Evolutionary conservation across 2,888 invertebrate species (phyloP).

Genomic region (Agrotis exclamationis): DNA sequence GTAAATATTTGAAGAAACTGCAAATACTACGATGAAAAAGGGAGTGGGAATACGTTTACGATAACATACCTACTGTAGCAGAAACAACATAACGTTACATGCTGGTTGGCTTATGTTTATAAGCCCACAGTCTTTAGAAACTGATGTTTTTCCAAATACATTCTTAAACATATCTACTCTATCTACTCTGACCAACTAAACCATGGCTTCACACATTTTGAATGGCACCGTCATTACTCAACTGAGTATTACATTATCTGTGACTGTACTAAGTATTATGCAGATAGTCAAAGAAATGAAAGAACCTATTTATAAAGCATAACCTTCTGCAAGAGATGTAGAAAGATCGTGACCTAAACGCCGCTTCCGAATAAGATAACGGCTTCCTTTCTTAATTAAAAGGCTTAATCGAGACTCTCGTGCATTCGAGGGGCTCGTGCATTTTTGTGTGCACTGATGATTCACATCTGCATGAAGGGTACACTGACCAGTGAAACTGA

Average conservation of each 20-base stretch:
- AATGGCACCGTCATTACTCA: background rate
- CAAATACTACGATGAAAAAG: background rate
- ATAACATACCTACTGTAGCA: background rate
- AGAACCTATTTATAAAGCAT: background rate
- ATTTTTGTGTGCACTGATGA: conserved; percentile 2
- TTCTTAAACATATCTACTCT: background rate
- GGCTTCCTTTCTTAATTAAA: conserved; percentile 2
- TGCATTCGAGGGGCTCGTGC: no score
- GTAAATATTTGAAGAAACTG: conserved; percentile 5
- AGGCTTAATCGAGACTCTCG: conserved; percentile 4
- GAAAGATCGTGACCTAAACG: conserved; percentile 13
- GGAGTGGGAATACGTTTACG: background rate
- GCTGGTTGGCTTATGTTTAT: background rate
- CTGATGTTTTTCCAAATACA: background rate
- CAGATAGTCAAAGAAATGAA: background rate
- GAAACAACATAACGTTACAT: background rate
- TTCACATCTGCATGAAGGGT: conserved; percentile 2
- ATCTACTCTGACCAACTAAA: no score
- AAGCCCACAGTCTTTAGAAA: background rate
- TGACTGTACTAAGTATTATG: no score
- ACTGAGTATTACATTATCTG: no score
- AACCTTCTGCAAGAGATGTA: background rate
- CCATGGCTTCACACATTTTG: background rate
- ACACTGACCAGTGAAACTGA: conserved; percentile 19
- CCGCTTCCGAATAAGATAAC: conserved; percentile 19